These are phyloP conservation scores for Piliocolobus tephrosceles DNA, from an alignment of 2,113 vertebrate species.

Conservation along the genomic window DNA sequence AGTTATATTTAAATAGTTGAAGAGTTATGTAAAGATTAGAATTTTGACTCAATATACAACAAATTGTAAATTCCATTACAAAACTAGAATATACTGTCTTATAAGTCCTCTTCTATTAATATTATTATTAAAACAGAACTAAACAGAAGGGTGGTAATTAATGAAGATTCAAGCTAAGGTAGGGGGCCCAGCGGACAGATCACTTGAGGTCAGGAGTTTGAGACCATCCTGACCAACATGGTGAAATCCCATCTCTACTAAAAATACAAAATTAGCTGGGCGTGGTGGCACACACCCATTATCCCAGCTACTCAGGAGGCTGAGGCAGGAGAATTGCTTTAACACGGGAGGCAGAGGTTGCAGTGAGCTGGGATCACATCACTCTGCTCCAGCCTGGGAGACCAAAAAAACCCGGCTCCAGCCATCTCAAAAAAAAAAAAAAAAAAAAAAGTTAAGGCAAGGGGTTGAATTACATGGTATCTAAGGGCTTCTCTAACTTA, in stretches of 20 bases:
- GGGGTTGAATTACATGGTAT: neutral
- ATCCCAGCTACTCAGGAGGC: no score
- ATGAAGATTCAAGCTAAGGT: neutral
- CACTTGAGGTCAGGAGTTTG: no score
- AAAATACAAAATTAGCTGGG: no score
- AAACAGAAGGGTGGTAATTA: neutral
- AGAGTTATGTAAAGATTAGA: neutral
- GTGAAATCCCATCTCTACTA: no score
- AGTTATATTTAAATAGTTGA: neutral
- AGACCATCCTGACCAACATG: no score
- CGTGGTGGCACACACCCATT: no score
- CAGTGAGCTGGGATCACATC: no score
- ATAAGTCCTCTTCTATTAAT: neutral
- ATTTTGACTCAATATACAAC: neutral
- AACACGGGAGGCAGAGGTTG: no score
- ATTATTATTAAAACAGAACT: neutral
- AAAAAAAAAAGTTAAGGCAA: neutral
- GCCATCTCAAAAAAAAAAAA: no score
- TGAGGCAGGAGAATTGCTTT: no score
- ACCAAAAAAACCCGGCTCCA: no score
- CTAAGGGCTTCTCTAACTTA: neutral
- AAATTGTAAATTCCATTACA: neutral
- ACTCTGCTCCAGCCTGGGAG: no score
- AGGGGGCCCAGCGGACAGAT: neutral
- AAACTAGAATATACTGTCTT: neutral